These are phyloP conservation scores for Lepisosteus osseus DNA, from an alignment of 2,113 vertebrate species.

Conservation along the genomic window DNA sequence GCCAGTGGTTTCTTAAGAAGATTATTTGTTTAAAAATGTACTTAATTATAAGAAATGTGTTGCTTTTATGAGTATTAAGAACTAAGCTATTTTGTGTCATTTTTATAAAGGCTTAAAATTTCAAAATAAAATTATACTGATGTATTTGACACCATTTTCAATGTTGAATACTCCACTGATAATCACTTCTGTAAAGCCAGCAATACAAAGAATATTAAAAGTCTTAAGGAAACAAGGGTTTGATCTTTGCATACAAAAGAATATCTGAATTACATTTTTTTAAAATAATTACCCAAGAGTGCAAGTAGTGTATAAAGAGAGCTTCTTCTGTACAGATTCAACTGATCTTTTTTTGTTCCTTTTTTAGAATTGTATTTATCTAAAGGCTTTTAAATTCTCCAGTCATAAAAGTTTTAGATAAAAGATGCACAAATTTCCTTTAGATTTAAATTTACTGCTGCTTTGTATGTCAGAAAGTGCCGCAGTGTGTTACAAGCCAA, in stretches of 20 bases:
- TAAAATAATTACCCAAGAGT: slow-evolving; percentile 16
- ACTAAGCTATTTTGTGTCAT: no score
- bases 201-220: slow-evolving; percentile 14
- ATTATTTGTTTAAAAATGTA: background rate
- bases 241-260: slow-evolving; percentile 16
- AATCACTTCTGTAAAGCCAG: background rate
- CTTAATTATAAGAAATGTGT: background rate
- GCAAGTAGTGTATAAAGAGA: slow-evolving; percentile 5
- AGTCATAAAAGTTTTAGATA: slow-evolving; percentile 14
- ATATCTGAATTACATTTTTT: background rate
- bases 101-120: slow-evolving; percentile 17
- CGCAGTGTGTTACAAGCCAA: background rate
- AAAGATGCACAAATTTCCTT: slow-evolving; percentile 3
- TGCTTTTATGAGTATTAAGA: background rate
- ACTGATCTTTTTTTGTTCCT: slow-evolving; percentile 8
- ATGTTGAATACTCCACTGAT: slow-evolving; percentile 11
- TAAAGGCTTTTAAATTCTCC: slow-evolving; percentile 13
- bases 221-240: slow-evolving; percentile 9
- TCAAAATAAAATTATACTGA: background rate
- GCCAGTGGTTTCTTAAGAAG: background rate
- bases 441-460: background rate
- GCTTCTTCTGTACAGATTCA: background rate
- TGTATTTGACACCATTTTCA: slow-evolving; percentile 31
- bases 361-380: slow-evolving; percentile 9
- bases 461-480: background rate